Percentiles rank a stretch among this genome's conserved stretches.
Evolutionary conservation across 2,888 invertebrate species (phyloP).

Genomic region (Amaurobius ferox): DNA sequence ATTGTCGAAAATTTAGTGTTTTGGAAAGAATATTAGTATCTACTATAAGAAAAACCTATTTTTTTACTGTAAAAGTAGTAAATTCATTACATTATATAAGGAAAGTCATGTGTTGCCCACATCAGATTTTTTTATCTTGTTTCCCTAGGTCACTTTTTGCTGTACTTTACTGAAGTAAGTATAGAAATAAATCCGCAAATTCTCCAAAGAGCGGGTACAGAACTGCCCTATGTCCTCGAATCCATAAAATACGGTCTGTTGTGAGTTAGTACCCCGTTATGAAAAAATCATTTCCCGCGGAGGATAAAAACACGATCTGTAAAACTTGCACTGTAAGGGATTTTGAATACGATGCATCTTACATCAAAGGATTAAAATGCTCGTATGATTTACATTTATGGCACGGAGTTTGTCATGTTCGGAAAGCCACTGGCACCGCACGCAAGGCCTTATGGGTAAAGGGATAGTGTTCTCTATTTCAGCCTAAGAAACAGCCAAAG

Average conservation of each 20-base stretch:
- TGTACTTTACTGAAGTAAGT: neutral
- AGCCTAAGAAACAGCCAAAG: no score
- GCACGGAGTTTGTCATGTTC: conserved; percentile 68
- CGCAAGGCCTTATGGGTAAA: conserved; percentile 25
- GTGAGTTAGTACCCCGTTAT: neutral
- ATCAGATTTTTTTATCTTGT: no score
- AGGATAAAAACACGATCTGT: conserved; percentile 6
- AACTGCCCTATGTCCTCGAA: conserved; percentile 1
- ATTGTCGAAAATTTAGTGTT: no score
- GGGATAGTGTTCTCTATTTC: neutral
- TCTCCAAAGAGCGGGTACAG: conserved; percentile 6
- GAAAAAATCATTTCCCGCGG: neutral
- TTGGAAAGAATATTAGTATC: no score
- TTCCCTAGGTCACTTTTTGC: neutral
- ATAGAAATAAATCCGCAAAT: conserved; percentile 3
- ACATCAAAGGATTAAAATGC: conserved; percentile 14
- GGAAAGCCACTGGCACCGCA: conserved; percentile 68
- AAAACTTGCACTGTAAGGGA: neutral
- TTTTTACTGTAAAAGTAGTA: no score
- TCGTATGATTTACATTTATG: conserved; percentile 67
- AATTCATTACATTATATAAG: no score
- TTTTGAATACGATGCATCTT: neutral
- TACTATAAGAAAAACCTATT: no score
- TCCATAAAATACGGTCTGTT: neutral
- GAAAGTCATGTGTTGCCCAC: no score